phyloP scores from a whole-genome alignment of 1,140 invertebrate species.

The Microplitis mediator region DNA sequence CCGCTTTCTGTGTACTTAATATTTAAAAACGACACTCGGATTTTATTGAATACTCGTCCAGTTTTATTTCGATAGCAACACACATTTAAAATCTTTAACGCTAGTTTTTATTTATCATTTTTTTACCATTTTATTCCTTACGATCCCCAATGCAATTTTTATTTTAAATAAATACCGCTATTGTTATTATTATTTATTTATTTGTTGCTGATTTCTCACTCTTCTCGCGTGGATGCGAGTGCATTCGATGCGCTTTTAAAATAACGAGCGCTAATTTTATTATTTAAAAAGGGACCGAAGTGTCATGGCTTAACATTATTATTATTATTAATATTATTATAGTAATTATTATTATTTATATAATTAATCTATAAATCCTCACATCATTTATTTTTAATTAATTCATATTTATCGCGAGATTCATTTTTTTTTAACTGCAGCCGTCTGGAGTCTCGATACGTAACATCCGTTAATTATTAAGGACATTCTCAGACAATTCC shows the following conservation, averaged over 20 bases:
- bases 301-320: constrained; percentile 21
- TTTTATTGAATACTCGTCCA: not conserved
- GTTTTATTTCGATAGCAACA: constrained; percentile 39
- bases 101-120: constrained; percentile 28
- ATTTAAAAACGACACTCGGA: constrained; percentile 19
- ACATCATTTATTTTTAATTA: not conserved
- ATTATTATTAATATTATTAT: not conserved
- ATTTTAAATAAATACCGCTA: too few relatives aligned
- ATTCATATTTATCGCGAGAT: constrained; percentile 15
- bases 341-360: not conserved
- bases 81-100: constrained; percentile 46
- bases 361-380: not conserved
- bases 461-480: not conserved
- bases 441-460: constrained; percentile 11
- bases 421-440: not conserved
- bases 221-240: not conserved
- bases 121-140: constrained; percentile 6
- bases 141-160: not conserved
- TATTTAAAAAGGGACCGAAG: not conserved
- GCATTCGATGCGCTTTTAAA: not conserved
- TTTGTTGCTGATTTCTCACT: too few relatives aligned
- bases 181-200: too few relatives aligned
- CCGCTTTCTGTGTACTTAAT: constrained; percentile 24
- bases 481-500: not conserved
- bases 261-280: not conserved